phyloP scores from a whole-genome alignment of 1,140 invertebrate genomes.

The Globodera ellingtonae region DNA sequence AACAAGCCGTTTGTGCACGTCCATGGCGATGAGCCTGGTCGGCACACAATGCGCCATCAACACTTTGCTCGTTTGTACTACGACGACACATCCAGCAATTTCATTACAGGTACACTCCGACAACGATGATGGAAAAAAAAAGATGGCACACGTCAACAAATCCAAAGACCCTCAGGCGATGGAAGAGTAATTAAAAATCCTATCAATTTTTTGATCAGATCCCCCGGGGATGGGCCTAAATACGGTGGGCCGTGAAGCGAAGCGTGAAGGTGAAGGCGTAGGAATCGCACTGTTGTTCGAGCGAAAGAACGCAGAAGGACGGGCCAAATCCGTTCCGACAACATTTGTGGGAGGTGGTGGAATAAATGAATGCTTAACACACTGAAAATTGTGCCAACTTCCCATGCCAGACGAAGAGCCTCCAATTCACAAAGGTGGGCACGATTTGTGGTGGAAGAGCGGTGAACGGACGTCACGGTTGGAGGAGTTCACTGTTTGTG shows the following conservation, averaged over 20 bases:
- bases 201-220: constrained; percentile 10
- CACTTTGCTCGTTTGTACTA: constrained; percentile 25
- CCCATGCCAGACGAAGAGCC: too few species aligned
- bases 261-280: neutral
- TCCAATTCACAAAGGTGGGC: too few species aligned
- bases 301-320: neutral
- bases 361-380: too few species aligned
- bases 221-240: constrained; percentile 27
- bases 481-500: too few species aligned
- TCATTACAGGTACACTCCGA: constrained; percentile 20
- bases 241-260: neutral
- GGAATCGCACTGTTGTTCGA: neutral
- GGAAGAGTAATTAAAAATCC: too few species aligned
- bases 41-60: constrained; percentile 23
- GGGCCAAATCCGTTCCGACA: neutral
- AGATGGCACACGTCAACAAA: neutral
- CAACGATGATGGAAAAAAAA: too few species aligned
- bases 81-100: constrained; percentile 29
- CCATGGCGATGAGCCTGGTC: constrained; percentile 22
- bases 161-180: neutral
- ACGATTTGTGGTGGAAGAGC: too few species aligned
- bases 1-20: constrained; percentile 27
- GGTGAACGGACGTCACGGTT: too few species aligned
- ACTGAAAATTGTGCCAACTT: too few species aligned
- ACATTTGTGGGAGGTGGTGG: neutral